Conservation (phyloP, 2,113 vertebrate genomes). For the Albula goreensis region DNA sequence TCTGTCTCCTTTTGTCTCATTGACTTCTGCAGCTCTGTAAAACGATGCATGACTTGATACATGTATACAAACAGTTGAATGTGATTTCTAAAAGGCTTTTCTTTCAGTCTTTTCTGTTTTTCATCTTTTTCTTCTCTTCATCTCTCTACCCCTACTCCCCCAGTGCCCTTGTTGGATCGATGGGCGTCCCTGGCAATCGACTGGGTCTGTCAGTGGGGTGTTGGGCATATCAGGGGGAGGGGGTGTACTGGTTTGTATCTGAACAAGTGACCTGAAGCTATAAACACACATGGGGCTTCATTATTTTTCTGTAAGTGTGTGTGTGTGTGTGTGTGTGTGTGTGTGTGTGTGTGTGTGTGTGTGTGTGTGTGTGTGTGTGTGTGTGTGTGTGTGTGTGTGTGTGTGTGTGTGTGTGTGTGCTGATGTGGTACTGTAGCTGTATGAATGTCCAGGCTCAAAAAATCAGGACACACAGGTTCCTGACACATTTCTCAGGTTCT, state of each 20-base stretch:
- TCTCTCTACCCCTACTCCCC: neutral
- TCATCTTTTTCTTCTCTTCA: neutral
- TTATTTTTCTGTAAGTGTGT: neutral
- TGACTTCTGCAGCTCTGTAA: neutral
- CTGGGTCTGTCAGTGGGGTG: neutral
- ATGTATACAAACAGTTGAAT: neutral
- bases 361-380: neutral
- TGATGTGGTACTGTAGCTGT: neutral
- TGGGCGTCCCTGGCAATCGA: neutral
- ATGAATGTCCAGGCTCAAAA: neutral
- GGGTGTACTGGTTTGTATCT: neutral
- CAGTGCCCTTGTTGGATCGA: neutral
- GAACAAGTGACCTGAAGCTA: conserved; percentile 5
- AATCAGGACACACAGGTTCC: neutral
- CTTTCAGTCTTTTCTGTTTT: conserved; percentile 10
- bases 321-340: neutral
- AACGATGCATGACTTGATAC: neutral
- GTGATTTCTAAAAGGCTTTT: neutral
- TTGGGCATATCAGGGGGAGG: neutral
- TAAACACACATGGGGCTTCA: neutral
- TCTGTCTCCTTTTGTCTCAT: conserved; percentile 19
- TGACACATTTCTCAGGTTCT: neutral
- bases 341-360: neutral
- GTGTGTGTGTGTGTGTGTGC: neutral
- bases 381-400: conserved; percentile 3